These are phyloP conservation scores for Scolopax rusticola DNA, from an alignment of 2,797 vertebrate species.

Conservation along the genomic window DNA sequence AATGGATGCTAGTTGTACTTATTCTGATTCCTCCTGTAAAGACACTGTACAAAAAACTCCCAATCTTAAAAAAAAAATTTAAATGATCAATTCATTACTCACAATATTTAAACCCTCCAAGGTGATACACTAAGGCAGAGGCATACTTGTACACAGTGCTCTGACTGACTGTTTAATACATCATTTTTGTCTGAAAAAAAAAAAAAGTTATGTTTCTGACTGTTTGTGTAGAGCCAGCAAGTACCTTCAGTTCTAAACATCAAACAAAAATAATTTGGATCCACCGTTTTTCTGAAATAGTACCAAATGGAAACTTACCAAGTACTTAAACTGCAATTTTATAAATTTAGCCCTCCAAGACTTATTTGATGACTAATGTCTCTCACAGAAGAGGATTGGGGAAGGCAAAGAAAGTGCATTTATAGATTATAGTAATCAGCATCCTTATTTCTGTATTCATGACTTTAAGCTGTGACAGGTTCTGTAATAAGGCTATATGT, in stretches of 20 bases:
- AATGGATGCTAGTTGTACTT: not conserved
- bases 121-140: not conserved
- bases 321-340: not conserved
- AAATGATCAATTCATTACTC: not conserved
- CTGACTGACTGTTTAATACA: not conserved
- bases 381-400: not conserved
- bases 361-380: not conserved
- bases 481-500: not conserved
- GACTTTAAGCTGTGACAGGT: not conserved
- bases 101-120: not conserved
- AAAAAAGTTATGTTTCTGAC: not conserved
- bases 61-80: not conserved
- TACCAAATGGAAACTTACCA: not conserved
- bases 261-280: not conserved
- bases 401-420: not conserved
- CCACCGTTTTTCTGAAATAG: not conserved
- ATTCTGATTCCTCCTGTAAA: not conserved
- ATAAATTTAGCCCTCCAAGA: not conserved
- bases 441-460: not conserved
- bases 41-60: rapidly evolving
- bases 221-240: not conserved
- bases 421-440: not conserved
- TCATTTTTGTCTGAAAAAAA: not conserved
- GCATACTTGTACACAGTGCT: not conserved
- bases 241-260: not conserved